Evolutionary conservation across 2,113 vertebrate genomes (phyloP).

Genomic region (Halcyon malimbica): DNA sequence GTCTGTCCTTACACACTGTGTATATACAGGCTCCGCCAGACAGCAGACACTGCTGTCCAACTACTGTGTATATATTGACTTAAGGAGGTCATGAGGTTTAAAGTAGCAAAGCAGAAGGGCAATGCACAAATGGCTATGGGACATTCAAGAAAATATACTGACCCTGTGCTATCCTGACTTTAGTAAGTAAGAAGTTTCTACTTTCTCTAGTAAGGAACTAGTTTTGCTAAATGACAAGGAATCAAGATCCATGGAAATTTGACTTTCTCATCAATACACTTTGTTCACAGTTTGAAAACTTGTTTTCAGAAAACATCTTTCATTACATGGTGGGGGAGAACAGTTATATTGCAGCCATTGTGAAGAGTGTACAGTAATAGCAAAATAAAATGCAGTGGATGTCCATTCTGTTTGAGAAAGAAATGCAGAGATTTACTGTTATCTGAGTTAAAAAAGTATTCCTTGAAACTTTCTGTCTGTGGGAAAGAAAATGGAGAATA

Average conservation of each 20-base stretch:
- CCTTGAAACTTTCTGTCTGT: neutral
- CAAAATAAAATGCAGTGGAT: neutral
- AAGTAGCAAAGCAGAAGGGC: neutral
- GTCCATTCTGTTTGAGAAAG: neutral
- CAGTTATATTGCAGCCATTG: neutral
- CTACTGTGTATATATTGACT: neutral
- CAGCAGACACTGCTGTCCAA: neutral
- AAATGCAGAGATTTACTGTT: neutral
- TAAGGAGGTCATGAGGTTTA: neutral
- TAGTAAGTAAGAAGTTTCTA: neutral
- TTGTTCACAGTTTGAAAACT: neutral
- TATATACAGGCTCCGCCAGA: neutral
- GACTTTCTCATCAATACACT: neutral
- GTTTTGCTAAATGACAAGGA: neutral
- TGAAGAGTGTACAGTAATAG: neutral
- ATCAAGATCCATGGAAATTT: neutral
- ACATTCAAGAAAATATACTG: neutral
- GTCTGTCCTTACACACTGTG: neutral
- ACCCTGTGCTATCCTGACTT: neutral
- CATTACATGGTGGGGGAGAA: neutral
- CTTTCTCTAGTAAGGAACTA: neutral
- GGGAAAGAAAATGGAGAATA: neutral
- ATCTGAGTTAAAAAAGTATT: neutral
- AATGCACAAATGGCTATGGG: neutral
- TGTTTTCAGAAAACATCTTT: neutral